phyloP scores from a whole-genome alignment of 2,113 vertebrate species.

The Bagarius yarrelli region DNA sequence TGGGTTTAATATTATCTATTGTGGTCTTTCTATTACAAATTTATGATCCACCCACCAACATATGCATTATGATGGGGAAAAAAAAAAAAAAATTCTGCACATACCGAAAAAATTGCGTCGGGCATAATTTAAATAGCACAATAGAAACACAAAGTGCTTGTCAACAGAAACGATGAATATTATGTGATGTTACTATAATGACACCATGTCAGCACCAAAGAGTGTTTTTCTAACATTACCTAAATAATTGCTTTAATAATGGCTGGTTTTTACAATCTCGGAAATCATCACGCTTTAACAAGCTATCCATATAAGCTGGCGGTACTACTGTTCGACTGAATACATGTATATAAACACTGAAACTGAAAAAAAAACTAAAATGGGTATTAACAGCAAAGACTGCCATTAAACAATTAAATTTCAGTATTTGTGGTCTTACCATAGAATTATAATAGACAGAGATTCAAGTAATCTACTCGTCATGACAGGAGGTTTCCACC shows the following conservation, averaged over 20 bases:
- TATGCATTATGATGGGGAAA: neutral
- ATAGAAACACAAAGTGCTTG: neutral
- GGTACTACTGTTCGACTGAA: neutral
- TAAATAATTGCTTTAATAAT: constrained; percentile 23
- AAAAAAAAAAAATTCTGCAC: neutral
- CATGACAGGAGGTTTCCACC: neutral
- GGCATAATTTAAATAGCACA: neutral
- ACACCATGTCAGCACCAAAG: neutral
- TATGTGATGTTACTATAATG: constrained; percentile 4
- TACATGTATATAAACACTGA: neutral
- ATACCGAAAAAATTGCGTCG: neutral
- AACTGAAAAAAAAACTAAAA: neutral
- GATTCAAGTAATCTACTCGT: neutral
- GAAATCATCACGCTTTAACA: constrained; percentile 25
- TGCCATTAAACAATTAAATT: neutral
- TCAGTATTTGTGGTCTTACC: neutral
- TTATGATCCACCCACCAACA: neutral
- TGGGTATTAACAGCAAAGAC: neutral
- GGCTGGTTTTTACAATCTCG: constrained; percentile 9
- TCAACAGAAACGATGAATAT: neutral
- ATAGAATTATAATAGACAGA: neutral
- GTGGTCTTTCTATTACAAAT: neutral
- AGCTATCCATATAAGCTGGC: neutral
- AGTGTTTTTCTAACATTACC: constrained; percentile 6
- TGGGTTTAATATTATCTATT: neutral